Conservation (phyloP, 2,888 invertebrate species). For the Parochlus steinenii region DNA sequence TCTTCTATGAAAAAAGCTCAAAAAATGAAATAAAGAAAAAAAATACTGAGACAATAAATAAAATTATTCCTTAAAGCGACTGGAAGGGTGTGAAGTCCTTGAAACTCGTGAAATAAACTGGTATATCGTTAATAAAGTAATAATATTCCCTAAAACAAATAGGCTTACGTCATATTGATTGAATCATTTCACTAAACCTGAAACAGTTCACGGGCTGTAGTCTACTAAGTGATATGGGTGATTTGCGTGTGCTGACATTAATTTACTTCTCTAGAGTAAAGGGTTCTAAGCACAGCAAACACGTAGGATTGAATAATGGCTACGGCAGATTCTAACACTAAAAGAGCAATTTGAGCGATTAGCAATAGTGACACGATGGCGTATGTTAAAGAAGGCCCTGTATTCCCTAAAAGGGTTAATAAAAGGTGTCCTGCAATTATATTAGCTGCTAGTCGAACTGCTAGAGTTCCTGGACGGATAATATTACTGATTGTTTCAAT, state of each 20-base stretch:
- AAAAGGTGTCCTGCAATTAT: conserved; percentile 58
- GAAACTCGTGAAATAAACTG: conserved; percentile 49
- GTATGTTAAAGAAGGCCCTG: conserved; percentile 20
- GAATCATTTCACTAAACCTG: conserved; percentile 44
- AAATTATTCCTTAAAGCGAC: conserved; percentile 48
- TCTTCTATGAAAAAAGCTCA: conserved; percentile 30
- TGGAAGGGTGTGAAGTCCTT: conserved; percentile 43
- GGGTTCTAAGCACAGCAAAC: conserved; percentile 41
- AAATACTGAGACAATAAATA: conserved; percentile 56
- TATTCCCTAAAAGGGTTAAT: conserved; percentile 41
- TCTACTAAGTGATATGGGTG: conserved; percentile 50
- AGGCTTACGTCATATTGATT: conserved; percentile 36
- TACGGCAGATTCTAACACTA: conserved; percentile 36
- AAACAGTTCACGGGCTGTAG: conserved; percentile 42
- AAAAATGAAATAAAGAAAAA: conserved; percentile 44
- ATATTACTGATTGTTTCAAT: conserved; percentile 60
- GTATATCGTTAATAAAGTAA: conserved; percentile 33
- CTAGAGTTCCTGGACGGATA: conserved; percentile 51
- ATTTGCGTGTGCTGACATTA: conserved; percentile 37
- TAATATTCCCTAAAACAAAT: conserved; percentile 33
- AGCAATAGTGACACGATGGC: conserved; percentile 21
- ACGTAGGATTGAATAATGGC: conserved; percentile 43
- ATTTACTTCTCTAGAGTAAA: conserved; percentile 50
- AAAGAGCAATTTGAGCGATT: conserved; percentile 28
- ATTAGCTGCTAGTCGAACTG: conserved; percentile 55